Evolutionary conservation across 2,888 invertebrate species (phyloP).

Genomic region (Microctonus brassicae): DNA sequence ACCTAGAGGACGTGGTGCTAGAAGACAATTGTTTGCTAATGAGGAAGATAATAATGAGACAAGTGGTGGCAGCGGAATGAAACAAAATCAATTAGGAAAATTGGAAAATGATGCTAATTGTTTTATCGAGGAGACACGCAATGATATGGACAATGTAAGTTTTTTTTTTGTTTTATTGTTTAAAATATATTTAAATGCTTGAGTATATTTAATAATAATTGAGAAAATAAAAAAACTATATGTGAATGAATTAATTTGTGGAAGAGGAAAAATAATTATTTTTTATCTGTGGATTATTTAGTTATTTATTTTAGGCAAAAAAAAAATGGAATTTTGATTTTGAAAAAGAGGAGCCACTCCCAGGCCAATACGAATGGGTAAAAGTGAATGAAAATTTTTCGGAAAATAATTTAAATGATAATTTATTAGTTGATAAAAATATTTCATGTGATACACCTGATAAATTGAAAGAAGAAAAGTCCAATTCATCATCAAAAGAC

Average conservation of each 20-base stretch:
- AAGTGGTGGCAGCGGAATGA: neutral
- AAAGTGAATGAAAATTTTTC: constrained; percentile 50
- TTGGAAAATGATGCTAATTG: constrained; percentile 52
- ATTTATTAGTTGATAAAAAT: neutral
- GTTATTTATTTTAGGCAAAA: constrained; percentile 55
- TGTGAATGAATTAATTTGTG: neutral
- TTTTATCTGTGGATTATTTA: neutral
- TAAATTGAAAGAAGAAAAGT: constrained; percentile 16
- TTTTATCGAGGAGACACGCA: constrained; percentile 53
- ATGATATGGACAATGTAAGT: constrained; percentile 52
- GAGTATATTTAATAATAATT: neutral
- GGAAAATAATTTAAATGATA: neutral
- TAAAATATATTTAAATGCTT: too few relatives aligned
- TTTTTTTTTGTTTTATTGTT: too few relatives aligned
- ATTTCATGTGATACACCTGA: neutral
- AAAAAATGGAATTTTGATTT: constrained; percentile 75
- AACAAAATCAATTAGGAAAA: constrained; percentile 27
- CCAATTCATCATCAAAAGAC: neutral
- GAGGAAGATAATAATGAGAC: constrained; percentile 60
- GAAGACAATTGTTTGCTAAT: constrained; percentile 68
- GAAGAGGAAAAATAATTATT: neutral
- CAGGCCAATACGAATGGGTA: constrained; percentile 72
- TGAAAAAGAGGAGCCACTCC: constrained; percentile 70
- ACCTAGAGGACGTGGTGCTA: constrained; percentile 53
- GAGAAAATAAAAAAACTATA: neutral